phyloP scores from a whole-genome alignment of 2,113 vertebrate species.

The Tamias sibiricus region DNA sequence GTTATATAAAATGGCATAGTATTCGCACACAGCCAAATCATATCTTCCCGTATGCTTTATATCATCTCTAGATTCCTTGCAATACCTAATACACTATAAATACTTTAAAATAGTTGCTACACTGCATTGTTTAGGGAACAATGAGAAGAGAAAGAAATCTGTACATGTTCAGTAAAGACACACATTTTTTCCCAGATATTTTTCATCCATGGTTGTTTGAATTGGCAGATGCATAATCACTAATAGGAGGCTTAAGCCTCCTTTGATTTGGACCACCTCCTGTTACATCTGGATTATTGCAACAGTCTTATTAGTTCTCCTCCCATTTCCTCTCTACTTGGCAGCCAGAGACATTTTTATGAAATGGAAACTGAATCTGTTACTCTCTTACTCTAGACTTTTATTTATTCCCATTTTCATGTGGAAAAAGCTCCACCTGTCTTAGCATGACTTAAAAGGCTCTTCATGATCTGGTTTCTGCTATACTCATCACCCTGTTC shows the following conservation, averaged over 20 bases:
- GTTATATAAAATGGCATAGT: background rate
- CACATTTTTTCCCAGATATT: background rate
- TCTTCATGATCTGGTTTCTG: no score
- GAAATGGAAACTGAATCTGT: background rate
- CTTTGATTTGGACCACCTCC: background rate
- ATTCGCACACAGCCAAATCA: background rate
- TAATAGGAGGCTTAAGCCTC: background rate
- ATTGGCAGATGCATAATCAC: background rate
- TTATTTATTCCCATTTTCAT: background rate
- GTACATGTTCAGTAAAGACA: background rate
- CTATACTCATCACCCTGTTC: no score
- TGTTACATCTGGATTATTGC: background rate
- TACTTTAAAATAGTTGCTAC: background rate
- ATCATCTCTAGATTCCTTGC: background rate
- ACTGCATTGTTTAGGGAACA: background rate
- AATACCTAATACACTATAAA: background rate
- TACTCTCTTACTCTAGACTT: background rate
- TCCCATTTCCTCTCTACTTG: background rate
- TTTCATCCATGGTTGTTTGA: background rate
- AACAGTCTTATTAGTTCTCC: background rate
- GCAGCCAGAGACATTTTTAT: background rate
- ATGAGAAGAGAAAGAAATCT: background rate
- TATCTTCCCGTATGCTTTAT: background rate
- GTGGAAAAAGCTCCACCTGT: background rate
- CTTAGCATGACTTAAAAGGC: no score